These are phyloP conservation scores for Ectemnius lituratus DNA, from an alignment of 2,888 invertebrate species.

Conservation along the genomic window DNA sequence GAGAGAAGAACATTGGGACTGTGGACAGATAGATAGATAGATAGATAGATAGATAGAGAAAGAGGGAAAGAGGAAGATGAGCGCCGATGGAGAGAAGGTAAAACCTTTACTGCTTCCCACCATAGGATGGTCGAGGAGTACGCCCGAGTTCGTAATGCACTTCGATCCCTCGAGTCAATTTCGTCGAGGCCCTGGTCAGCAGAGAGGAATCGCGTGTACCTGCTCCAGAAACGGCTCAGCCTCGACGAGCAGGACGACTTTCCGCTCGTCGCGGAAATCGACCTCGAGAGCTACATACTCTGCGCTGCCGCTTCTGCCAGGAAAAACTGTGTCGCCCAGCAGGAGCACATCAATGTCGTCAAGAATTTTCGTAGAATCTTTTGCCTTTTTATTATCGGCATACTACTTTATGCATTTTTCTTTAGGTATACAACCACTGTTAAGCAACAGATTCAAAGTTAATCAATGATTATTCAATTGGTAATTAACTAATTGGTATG, in stretches of 20 bases:
- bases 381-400: conserved; percentile 22
- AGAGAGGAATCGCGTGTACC: conserved; percentile 64
- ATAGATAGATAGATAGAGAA: no score
- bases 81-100: conserved; percentile 22
- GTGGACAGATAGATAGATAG: no score
- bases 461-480: no score
- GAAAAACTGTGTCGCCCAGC: conserved; percentile 67
- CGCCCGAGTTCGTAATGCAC: conserved; percentile 62
- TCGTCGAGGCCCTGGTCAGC: conserved; percentile 63
- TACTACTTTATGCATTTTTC: conserved; percentile 17
- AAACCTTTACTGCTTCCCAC: conserved; percentile 45
- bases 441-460: not conserved
- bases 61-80: conserved; percentile 18
- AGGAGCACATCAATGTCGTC: conserved; percentile 56
- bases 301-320: conserved; percentile 67
- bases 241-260: conserved; percentile 65
- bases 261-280: conserved; percentile 65
- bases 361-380: conserved; percentile 52
- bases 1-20: no score
- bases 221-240: conserved; percentile 58
- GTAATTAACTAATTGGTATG: no score
- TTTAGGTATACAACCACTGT: conserved; percentile 6
- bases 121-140: conserved; percentile 64
- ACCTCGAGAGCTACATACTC: conserved; percentile 69
- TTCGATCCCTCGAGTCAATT: conserved; percentile 65